Evolutionary conservation across 2,113 vertebrate genomes (phyloP).

Genomic region (Laticauda laticaudata): DNA sequence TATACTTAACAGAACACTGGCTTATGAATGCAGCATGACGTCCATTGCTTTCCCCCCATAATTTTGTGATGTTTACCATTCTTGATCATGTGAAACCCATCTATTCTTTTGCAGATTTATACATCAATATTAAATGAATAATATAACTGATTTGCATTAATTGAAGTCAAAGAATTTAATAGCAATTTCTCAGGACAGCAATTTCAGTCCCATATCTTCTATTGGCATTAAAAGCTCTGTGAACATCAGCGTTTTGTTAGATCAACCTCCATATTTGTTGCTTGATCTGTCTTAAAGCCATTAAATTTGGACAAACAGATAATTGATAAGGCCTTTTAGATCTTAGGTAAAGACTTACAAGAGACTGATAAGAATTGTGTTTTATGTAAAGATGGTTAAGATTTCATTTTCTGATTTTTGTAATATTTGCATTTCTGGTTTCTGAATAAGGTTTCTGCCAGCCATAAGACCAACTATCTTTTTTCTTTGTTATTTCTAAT

Average conservation of each 20-base stretch:
- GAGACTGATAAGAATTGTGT: background rate
- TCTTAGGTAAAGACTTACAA: background rate
- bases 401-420: background rate
- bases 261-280: conserved; percentile 6
- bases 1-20: conserved; percentile 8
- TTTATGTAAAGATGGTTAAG: background rate
- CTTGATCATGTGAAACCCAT: conserved; percentile 20
- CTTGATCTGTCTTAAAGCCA: background rate
- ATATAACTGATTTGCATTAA: background rate
- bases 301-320: fast-evolving
- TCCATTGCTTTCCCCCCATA: background rate
- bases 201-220: background rate
- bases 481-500: background rate
- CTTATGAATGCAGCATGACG: background rate
- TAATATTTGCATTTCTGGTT: background rate
- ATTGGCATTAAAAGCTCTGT: conserved; percentile 14
- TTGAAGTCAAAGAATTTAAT: background rate
- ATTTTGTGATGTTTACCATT: background rate
- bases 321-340: background rate
- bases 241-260: background rate
- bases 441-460: conserved; percentile 6
- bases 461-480: background rate
- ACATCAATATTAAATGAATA: background rate
- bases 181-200: conserved; percentile 12
- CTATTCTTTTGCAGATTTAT: conserved; percentile 1